Evolutionary conservation across 35 echinoderm and acorn worm genomes (phyloP), one percentile per base, ranked within the genome.

Genomic region (Stichopus chloronotus): DNA sequence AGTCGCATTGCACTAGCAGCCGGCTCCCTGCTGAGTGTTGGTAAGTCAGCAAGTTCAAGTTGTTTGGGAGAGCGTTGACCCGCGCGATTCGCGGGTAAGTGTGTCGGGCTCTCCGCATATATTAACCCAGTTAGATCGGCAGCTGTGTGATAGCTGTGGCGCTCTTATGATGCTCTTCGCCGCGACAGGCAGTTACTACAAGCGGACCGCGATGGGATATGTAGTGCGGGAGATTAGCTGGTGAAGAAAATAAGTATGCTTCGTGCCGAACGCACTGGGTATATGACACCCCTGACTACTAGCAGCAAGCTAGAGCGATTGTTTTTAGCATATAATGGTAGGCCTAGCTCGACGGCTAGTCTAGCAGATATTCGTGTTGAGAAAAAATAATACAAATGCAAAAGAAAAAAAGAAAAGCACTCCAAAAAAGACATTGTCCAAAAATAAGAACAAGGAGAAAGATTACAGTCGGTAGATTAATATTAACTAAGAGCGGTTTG

Each of bases 1-100:
- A 61, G 57, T 89, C 55, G 59, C 52, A 61, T 89, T 89, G 87
- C 87, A 89, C 60, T 24, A 5, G 61, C 65, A 89, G 87, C 24
- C 87, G 65, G 43, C 24, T 89, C n/a, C 87, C 87, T 13, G 59
- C 65, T 65, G 59, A 63, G 65, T 65, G 24, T 24, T 30, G 87
- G 21, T 8, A 13, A 9, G 30, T 24, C 23, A 52, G 23, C 22
- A 89, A 89, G 87, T 89, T 89, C 87, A 89, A 89, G 87, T 63
- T 52, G 55, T 89, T 25, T 65, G 59, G 59, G 87, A 89, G 87
- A 89, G 65, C 87, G 65, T 89, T 89, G 87, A 89, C 87, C 87
- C 60, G 57, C 14, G 82, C 82, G 55, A 25, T 59, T 85, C 16
- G 59, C 12, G 30, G 57, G 71, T 89, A 89, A 89, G 87, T 89